These are phyloP conservation scores for Ceratothoa steindachneri DNA, from an alignment of 2,888 invertebrate species.

Conservation along the genomic window DNA sequence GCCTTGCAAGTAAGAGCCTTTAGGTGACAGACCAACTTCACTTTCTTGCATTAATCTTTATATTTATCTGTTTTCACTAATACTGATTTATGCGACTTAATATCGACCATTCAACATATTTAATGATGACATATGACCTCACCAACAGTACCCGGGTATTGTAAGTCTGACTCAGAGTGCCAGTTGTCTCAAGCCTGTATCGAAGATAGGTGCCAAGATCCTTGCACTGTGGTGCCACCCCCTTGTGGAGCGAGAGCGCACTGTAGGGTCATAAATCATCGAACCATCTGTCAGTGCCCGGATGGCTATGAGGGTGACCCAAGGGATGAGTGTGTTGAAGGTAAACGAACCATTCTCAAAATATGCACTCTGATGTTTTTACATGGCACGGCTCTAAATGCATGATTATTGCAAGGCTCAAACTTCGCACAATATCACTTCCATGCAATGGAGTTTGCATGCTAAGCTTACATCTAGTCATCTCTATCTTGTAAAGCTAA, in stretches of 20 bases:
- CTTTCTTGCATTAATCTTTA: neutral
- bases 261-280: constrained; percentile 70
- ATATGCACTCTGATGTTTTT: too few relatives aligned
- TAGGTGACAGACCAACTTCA: neutral
- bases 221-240: constrained; percentile 60
- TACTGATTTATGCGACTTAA: neutral
- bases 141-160: constrained; percentile 58
- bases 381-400: neutral
- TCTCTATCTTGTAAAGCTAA: too few relatives aligned
- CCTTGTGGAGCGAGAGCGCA: constrained; percentile 70
- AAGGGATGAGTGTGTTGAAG: constrained; percentile 36
- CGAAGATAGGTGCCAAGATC: constrained; percentile 49
- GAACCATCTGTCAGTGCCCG: constrained; percentile 73
- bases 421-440: neutral
- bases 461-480: neutral
- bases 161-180: constrained; percentile 77
- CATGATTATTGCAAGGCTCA: neutral
- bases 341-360: constrained; percentile 24
- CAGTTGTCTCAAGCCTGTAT: constrained; percentile 60
- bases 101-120: neutral
- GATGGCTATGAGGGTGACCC: constrained; percentile 68
- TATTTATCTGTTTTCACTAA: neutral
- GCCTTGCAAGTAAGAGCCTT: constrained; percentile 47
- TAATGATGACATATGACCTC: constrained; percentile 6
- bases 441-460: neutral